Conservation (phyloP, 2,113 vertebrate genomes). For the Cyanistes caeruleus region DNA sequence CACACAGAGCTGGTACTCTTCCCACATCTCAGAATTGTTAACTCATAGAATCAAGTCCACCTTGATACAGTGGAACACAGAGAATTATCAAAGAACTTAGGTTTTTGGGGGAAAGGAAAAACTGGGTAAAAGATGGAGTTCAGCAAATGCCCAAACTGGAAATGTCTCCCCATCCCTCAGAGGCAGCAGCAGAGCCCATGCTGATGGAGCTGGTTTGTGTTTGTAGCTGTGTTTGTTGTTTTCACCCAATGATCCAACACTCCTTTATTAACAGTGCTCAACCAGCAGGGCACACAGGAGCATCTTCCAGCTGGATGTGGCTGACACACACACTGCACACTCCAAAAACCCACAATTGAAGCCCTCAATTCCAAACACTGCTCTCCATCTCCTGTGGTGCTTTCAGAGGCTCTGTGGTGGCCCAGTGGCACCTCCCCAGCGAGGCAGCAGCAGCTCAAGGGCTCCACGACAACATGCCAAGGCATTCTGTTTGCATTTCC, state of each 20-base stretch:
- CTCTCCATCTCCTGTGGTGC: neutral
- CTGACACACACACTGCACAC: neutral
- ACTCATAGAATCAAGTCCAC: neutral
- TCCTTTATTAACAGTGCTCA: neutral
- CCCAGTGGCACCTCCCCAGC: neutral
- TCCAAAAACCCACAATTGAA: neutral
- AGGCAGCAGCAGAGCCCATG: neutral
- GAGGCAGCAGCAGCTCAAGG: constrained; percentile 4
- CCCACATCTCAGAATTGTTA: neutral
- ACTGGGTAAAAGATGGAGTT: neutral
- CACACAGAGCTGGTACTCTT: neutral
- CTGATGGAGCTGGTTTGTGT: neutral
- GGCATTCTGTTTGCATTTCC: constrained; percentile 19
- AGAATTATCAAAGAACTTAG: neutral
- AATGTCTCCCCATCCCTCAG: accelerated
- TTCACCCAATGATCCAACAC: neutral
- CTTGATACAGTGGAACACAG: neutral
- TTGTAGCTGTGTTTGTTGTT: neutral
- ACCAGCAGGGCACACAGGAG: neutral
- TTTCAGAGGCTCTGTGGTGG: neutral
- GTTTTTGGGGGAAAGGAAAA: neutral
- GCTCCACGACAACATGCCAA: neutral
- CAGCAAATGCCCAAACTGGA: neutral
- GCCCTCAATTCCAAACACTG: neutral
- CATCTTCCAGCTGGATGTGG: neutral